Evolutionary conservation across 2,888 invertebrate genomes (phyloP), one percentile per base, ranked within the genome.

Genomic region (Masnerella sp.): DNA sequence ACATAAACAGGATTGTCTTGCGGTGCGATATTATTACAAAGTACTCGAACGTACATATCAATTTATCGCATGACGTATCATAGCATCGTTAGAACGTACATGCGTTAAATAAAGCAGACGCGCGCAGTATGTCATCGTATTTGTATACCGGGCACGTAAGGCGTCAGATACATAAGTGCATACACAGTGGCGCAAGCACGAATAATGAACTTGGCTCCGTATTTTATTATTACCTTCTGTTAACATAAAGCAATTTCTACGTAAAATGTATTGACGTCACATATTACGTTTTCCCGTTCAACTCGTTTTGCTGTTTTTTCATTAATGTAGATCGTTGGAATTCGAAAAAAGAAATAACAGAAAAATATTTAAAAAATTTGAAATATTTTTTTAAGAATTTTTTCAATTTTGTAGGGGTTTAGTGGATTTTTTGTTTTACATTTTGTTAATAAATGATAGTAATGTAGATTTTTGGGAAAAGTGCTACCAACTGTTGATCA

Each of bases 11-110:
- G 34, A 71, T 71, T 49, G 62, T 70, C 56, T 58, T 62, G 43
- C 62, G 8, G 32, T 59, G 25, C 20, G 49, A 49, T 58, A 64
- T 56, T 58, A 70, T 51, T 62, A 58, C 45, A 51, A 28, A 38
- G 54, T 61, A 49, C 40, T 47, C 34, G 47, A 47, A 64, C 52
- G 69, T 74, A 49, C 49, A 18, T 69, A 74, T 74, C 70, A 74
- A 70, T 74, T 70, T 67, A 70, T 74, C 62, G 52, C 59, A 49
- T 47, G 43, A 67, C 52, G 65, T 74, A 74, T 74, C 56, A 51
- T 30, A 51, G 51, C 45, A 40, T 65, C 65, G 43, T 56, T 58
- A 56, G 42, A 65, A 59, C 36, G 40, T 54, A 62, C 43, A 22
- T 36, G 40, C 54, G 59, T 67, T 61, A 61, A 71, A 71, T 59